Percentiles rank a stretch among this genome's conserved stretches.
Evolutionary conservation across 2,888 invertebrate genomes (phyloP).

Genomic region (Periphyllus acericola): DNA sequence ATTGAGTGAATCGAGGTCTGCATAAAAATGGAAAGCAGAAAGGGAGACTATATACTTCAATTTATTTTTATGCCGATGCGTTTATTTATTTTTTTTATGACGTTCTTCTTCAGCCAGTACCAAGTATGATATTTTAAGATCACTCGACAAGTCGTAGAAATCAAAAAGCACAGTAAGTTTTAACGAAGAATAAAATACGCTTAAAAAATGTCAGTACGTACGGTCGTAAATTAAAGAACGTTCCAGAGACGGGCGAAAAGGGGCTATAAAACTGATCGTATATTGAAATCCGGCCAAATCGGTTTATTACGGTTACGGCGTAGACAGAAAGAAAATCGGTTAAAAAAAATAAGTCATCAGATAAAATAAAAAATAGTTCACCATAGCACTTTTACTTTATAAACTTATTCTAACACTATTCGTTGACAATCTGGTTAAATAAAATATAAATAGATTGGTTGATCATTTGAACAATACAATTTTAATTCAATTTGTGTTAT

Average conservation of each 20-base stretch:
- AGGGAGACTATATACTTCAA: not conserved
- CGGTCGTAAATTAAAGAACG: slow-evolving; percentile 55
- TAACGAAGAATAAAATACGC: slow-evolving; percentile 33
- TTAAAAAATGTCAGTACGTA: slow-evolving; percentile 49
- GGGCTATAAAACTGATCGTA: slow-evolving; percentile 56
- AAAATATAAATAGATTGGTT: too few species aligned
- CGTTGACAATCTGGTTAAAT: not conserved
- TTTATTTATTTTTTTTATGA: slow-evolving; percentile 37
- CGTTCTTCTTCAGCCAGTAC: not conserved
- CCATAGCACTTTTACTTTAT: not conserved
- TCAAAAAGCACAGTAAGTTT: slow-evolving; percentile 41
- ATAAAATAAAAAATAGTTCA: not conserved
- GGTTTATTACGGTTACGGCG: slow-evolving; percentile 47
- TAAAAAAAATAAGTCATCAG: slow-evolving; percentile 19
- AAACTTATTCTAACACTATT: not conserved
- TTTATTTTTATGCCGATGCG: slow-evolving; percentile 43
- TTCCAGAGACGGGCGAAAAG: slow-evolving; percentile 27
- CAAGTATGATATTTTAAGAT: slow-evolving; percentile 47
- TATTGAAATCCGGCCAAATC: slow-evolving; percentile 60
- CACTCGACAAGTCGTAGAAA: slow-evolving; percentile 42
- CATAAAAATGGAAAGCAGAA: not conserved
- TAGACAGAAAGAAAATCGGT: slow-evolving; percentile 37
- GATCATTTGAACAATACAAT: not conserved
- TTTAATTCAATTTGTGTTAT: not conserved
- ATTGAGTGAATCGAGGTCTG: slow-evolving; percentile 14